A percentile compares a stretch with the other conserved stretches of the same genome.
Evolutionary conservation across 2,113 vertebrate genomes (phyloP).

Genomic region (Oreochromis niloticus): DNA sequence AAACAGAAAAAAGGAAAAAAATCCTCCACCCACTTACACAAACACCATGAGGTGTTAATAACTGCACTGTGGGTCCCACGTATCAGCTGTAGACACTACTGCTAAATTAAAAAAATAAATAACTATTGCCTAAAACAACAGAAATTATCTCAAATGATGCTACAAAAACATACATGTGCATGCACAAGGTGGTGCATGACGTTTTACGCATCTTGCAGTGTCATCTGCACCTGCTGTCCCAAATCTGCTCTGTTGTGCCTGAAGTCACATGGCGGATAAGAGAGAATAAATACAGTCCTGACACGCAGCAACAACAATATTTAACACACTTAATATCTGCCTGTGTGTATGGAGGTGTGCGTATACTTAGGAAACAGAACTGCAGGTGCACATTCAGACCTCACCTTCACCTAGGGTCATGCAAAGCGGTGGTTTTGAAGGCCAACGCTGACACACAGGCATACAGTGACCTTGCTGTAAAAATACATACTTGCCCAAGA

Average conservation of each 20-base stretch:
- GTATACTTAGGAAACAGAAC: not conserved
- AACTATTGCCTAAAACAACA: not conserved
- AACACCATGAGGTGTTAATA: not conserved
- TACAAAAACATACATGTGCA: not conserved
- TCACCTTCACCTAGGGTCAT: constrained; percentile 6
- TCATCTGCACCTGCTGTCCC: constrained; percentile 41
- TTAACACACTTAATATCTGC: not conserved
- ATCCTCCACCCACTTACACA: not conserved
- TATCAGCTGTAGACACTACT: not conserved
- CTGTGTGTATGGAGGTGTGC: not conserved
- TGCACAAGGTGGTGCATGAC: not conserved
- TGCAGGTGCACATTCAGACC: not conserved
- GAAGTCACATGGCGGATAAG: constrained; percentile 7
- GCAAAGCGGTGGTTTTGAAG: not conserved
- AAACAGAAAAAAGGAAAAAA: not conserved
- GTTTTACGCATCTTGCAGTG: not conserved
- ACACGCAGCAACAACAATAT: not conserved
- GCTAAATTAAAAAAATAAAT: not conserved
- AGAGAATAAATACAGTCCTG: constrained; percentile 10
- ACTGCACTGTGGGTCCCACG: not conserved
- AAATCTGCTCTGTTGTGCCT: constrained; percentile 34
- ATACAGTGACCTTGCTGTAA: not conserved
- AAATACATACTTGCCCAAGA: not conserved
- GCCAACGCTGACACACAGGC: not conserved
- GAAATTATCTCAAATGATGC: not conserved